phyloP scores from a whole-genome alignment of 2,797 vertebrate species.

The Clangula hyemalis region DNA sequence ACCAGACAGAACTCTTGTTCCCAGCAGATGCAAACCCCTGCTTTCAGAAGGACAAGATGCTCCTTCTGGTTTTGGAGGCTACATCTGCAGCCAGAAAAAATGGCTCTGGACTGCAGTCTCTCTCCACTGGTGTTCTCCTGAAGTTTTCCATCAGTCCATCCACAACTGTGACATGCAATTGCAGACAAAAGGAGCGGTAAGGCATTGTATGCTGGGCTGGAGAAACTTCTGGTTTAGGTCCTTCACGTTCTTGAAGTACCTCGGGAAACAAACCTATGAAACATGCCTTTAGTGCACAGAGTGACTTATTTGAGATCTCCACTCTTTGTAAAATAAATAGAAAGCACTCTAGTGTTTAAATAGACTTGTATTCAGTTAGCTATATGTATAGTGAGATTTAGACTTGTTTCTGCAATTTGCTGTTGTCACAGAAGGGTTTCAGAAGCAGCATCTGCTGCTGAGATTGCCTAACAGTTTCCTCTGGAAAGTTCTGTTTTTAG shows the following conservation, averaged over 20 bases:
- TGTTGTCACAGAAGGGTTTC: neutral
- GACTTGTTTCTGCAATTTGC: neutral
- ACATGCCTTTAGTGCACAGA: neutral
- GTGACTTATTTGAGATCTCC: neutral
- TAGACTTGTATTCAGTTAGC: neutral
- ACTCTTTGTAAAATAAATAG: neutral
- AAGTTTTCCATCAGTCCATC: constrained; percentile 67
- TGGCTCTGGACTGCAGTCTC: constrained; percentile 84
- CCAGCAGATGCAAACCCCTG: constrained; percentile 77
- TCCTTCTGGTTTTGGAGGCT: constrained; percentile 85
- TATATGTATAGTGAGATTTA: neutral
- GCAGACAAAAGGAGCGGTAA: neutral
- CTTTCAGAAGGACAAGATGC: constrained; percentile 83
- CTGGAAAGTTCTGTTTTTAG: neutral
- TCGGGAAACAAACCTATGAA: neutral
- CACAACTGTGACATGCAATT: constrained; percentile 62
- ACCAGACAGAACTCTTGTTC: constrained; percentile 83
- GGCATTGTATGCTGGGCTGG: neutral
- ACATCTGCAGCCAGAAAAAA: constrained; percentile 84
- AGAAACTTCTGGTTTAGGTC: neutral
- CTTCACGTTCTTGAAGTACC: neutral
- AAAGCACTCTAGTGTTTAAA: neutral
- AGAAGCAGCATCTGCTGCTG: neutral
- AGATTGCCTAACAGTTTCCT: neutral
- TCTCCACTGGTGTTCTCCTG: constrained; percentile 73